A percentile compares a stretch with the other conserved stretches of the same genome.
Conservation (phyloP, 2,888 invertebrate genomes). For the Scaptomyza caliginosa region DNA sequence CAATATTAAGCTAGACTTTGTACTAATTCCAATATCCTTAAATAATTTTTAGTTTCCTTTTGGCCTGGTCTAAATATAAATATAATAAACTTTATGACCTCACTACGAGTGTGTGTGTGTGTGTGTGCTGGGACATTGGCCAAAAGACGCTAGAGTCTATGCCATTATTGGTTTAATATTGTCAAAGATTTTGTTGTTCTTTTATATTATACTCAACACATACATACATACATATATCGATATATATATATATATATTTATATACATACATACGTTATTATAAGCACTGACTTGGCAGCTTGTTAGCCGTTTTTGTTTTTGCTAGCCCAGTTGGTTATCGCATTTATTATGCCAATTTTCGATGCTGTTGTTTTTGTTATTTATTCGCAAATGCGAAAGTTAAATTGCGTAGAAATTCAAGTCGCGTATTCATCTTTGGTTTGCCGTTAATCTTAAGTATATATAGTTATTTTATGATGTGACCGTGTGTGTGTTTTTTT, state of each 20-base stretch:
- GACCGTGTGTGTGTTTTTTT: constrained; percentile 38
- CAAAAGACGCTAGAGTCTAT: constrained; percentile 25
- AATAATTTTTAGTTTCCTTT: neutral
- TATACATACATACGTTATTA: constrained; percentile 41
- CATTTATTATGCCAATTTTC: constrained; percentile 64
- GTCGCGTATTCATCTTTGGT: constrained; percentile 56
- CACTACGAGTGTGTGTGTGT: constrained; percentile 1
- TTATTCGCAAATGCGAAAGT: constrained; percentile 62
- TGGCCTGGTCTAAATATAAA: constrained; percentile 9
- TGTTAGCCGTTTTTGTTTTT: constrained; percentile 40
- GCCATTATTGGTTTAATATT: constrained; percentile 57
- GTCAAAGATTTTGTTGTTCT: constrained; percentile 31
- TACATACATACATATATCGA: constrained; percentile 8
- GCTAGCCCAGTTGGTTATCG: constrained; percentile 54
- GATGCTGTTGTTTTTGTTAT: constrained; percentile 16
- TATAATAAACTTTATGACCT: constrained; percentile 16
- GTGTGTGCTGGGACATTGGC: constrained; percentile 3
- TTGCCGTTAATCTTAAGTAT: constrained; percentile 45
- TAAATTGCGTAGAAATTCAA: constrained; percentile 77
- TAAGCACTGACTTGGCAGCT: constrained; percentile 38
- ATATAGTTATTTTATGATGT: constrained; percentile 74
- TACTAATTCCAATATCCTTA: neutral
- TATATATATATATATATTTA: constrained; percentile 12
- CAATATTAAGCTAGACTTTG: neutral
- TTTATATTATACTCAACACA: constrained; percentile 2